These are phyloP conservation scores for Nymphicus hollandicus DNA, from an alignment of 2,113 vertebrate genomes.

Conservation along the genomic window DNA sequence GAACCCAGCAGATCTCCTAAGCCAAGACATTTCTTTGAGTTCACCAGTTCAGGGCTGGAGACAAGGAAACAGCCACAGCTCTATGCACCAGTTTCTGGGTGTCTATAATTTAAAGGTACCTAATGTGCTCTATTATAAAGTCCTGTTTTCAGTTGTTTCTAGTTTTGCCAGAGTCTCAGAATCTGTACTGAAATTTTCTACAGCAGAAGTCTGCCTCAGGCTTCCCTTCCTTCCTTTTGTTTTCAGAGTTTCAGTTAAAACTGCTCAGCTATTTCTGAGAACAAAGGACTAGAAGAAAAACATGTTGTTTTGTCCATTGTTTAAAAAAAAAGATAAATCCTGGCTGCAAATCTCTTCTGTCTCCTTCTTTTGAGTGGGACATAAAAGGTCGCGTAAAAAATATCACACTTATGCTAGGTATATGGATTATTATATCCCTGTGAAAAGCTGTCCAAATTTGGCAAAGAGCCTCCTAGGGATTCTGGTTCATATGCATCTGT, in stretches of 20 bases:
- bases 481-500: conserved; percentile 51
- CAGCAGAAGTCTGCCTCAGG: conserved; percentile 50
- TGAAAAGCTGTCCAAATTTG: conserved; percentile 54
- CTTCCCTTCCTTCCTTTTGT: conserved; percentile 48
- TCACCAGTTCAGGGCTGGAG: neutral
- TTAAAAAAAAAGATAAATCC: neutral
- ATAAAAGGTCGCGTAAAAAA: conserved; percentile 18
- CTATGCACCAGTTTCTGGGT: neutral
- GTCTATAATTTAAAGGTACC: conserved; percentile 38
- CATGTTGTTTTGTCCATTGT: conserved; percentile 36
- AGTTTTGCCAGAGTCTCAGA: conserved; percentile 19
- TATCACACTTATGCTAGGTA: neutral
- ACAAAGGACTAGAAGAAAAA: conserved; percentile 45
- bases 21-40: neutral
- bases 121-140: conserved; percentile 11
- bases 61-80: neutral
- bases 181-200: conserved; percentile 45
- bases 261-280: conserved; percentile 50
- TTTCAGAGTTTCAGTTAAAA: conserved; percentile 53
- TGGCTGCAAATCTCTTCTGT: neutral
- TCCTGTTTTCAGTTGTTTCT: conserved; percentile 26
- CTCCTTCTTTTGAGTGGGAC: neutral
- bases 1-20: neutral
- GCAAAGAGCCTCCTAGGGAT: conserved; percentile 53
- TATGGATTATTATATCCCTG: neutral